phyloP scores from a whole-genome alignment of 2,113 vertebrate genomes.

The Brachyhypopomus occidentalis region DNA sequence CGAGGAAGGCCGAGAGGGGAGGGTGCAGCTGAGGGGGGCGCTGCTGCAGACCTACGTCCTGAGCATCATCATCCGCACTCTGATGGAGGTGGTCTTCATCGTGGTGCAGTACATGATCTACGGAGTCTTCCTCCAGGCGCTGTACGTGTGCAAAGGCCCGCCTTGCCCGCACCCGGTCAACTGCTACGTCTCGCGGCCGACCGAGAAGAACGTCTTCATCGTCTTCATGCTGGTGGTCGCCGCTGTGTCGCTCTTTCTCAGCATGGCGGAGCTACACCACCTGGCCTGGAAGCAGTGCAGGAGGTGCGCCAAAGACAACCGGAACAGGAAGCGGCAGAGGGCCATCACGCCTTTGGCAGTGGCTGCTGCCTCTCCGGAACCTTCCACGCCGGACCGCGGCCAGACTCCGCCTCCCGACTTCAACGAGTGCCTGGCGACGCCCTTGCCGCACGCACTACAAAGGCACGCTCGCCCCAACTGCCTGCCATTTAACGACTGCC shows the following conservation, averaged over 20 bases:
- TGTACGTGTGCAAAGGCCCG: constrained; percentile 85
- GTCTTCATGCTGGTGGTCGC: constrained; percentile 94
- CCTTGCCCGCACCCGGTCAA: constrained; percentile 93
- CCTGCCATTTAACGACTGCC: constrained; percentile 78
- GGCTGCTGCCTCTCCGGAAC: constrained; percentile 51
- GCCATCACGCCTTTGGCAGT: constrained; percentile 42
- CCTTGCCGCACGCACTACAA: constrained; percentile 55
- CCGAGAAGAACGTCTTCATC: constrained; percentile 98
- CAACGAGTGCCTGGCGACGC: constrained; percentile 79
- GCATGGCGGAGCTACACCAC: constrained; percentile 87
- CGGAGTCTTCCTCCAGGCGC: constrained; percentile 85
- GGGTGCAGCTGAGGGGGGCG: constrained; percentile 79
- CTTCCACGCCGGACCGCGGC: constrained; percentile 65
- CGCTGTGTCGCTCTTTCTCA: constrained; percentile 85
- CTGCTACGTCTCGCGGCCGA: constrained; percentile 94
- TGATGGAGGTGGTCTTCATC: constrained; percentile 93
- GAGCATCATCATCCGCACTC: constrained; percentile 87
- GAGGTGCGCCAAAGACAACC: constrained; percentile 52
- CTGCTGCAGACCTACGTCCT: constrained; percentile 89
- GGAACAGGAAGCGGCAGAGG: constrained; percentile 45
- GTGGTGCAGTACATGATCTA: constrained; percentile 91
- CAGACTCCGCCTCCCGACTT: constrained; percentile 89
- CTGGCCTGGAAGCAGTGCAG: constrained; percentile 90
- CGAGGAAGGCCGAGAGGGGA: constrained; percentile 65
- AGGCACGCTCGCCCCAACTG: constrained; percentile 67